Percentiles rank a stretch among this genome's conserved stretches.
These are phyloP conservation scores for Habropoda laboriosa DNA, from an alignment of 1,140 invertebrate species.

Conservation along the genomic window DNA sequence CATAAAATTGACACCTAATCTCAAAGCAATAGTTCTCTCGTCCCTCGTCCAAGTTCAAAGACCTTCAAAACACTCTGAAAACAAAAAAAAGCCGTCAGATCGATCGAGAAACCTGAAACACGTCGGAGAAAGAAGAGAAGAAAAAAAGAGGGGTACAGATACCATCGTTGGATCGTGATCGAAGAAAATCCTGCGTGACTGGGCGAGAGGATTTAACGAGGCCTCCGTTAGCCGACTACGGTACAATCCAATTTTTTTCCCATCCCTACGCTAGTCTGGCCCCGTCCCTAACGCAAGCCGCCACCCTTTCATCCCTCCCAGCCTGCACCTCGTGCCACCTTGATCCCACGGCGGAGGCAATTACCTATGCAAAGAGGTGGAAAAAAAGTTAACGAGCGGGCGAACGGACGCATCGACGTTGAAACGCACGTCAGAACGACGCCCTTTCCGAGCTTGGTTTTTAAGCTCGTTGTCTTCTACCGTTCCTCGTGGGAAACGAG, in stretches of 20 bases:
- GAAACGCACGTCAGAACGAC: conserved; percentile 32
- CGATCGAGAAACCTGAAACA: too few species aligned
- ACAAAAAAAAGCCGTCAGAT: too few species aligned
- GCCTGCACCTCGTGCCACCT: conserved; percentile 48
- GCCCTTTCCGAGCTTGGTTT: conserved; percentile 21
- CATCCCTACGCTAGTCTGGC: conserved; percentile 21
- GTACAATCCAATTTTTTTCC: conserved; percentile 65
- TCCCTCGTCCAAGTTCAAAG: too few species aligned
- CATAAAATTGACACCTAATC: too few species aligned
- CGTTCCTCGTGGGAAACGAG: not conserved
- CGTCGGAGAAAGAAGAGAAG: too few species aligned
- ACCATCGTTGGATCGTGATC: conserved; percentile 36
- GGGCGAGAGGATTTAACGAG: conserved; percentile 67
- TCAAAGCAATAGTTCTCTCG: too few species aligned
- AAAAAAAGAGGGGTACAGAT: not conserved
- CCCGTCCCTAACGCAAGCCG: conserved; percentile 59
- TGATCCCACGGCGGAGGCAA: conserved; percentile 61
- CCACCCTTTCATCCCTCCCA: conserved; percentile 53
- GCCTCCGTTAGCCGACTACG: conserved; percentile 45
- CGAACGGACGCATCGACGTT: conserved; percentile 60
- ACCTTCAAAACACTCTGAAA: too few species aligned
- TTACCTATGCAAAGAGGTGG: conserved; percentile 69
- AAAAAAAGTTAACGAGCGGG: conserved; percentile 67
- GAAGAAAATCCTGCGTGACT: conserved; percentile 65
- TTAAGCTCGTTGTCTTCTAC: conserved; percentile 55